Base-by-base conservation (phyloP, 2,113 vertebrate species). In the Erythrocercus mccallii region DNA sequence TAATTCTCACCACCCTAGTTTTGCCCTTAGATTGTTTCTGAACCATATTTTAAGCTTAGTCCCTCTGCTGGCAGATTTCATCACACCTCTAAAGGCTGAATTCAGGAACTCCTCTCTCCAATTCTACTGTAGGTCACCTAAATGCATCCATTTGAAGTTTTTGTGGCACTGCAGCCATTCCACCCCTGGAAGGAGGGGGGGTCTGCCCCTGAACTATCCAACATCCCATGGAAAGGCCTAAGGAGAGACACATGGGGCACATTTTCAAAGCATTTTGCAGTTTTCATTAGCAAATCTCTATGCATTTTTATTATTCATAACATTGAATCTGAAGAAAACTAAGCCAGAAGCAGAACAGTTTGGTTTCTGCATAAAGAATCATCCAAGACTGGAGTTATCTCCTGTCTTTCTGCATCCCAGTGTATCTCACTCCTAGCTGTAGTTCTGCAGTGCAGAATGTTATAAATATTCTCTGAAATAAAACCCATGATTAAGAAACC, bases 101-200 rank as follows among this genome's bases (percentile, higher is more conserved):
- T 42, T 60, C 35, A 40, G 53, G 53, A 80, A 1, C 6, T 81
- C 1, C 11, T 80, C 14, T 71, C 21, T 64, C 11, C 37, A 38
- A 11, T 33, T 27, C 64, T 5, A 8, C 3, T 0, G 0, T n/a
- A 40, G 22, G 24, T 78, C 19, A 74, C 21, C 4, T 21, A 58
- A 57, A 4, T 24, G 6, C 11, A 20, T n/a, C 16, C 38, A 6
- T 68, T 68, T 47, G n/a, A 66, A 3, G 0, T 28, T 81, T 69
- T 8, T 71, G 33, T 42, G 42, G 4, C 38, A 66, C 23, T 33
- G 14, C 40, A 74, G n/a, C 20, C 23, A 17, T 33, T 79, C n/a
- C 28, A 56, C 1, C 2, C 9, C 25, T 21, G 15, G 6, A 44
- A 51, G 16, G 12, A 51, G 7, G 6, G 2, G 2, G 2, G 1